Conservation (phyloP, 1,140 invertebrate species). For the Spodoptera litura region DNA sequence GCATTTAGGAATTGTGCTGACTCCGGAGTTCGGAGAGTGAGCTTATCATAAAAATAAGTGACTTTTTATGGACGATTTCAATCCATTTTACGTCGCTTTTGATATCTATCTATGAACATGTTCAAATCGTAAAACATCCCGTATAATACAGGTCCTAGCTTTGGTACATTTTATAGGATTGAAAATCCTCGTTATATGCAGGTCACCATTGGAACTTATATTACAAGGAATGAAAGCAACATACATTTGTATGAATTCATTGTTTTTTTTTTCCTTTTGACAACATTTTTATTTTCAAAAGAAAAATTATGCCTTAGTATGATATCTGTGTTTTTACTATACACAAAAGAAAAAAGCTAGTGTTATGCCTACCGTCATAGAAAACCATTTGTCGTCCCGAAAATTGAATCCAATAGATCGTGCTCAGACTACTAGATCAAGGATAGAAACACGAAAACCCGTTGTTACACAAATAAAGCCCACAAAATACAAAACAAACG, state of each 20-base stretch:
- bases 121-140: constrained; percentile 42
- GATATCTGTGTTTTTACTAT: no score
- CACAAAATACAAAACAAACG: no score
- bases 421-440: no score
- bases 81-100: constrained; percentile 44
- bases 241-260: background rate
- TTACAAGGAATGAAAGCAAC: background rate
- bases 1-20: constrained; percentile 10
- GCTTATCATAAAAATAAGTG: constrained; percentile 41
- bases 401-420: no score
- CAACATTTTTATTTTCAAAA: no score
- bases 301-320: no score
- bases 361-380: no score
- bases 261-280: background rate
- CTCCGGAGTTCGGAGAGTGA: constrained; percentile 11
- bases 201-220: background rate
- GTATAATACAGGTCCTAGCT: background rate
- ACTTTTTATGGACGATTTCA: constrained; percentile 44
- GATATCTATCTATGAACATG: constrained; percentile 32
- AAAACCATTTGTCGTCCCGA: no score
- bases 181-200: background rate
- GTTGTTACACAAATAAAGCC: no score
- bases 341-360: no score
- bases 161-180: background rate
- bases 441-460: no score